Evolutionary conservation across 1,140 invertebrate species (phyloP), one percentile per base, ranked within the genome.

Genomic region (Papilio aristodemus): DNA sequence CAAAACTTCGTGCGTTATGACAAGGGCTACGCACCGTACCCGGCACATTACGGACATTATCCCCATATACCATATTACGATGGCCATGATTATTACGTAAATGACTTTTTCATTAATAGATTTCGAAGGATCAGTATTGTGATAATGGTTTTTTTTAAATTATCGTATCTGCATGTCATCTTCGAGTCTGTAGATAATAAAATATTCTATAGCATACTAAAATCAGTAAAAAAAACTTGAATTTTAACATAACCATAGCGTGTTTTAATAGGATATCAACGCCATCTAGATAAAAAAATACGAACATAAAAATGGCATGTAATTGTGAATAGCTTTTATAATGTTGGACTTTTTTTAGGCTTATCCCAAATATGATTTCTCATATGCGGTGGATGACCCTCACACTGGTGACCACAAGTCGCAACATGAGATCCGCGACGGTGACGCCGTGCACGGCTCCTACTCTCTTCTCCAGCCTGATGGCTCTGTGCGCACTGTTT

Each of bases 321-420:
- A n/a, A n/a, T n/a, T n/a, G n/a, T n/a, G 14, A 41, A n/a, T 13
- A 14, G 14, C 13, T 14, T 43, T 17, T 43, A 43, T 19, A 4
- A 19, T 0, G 17, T 14, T 8, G 7, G 14, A 10, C 7, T 46
- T 66, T 58, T 50, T 69, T 68, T 63, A 83, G 81, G 71, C 73
- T 36, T 72, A 83, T 46, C 81, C 81, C 4, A 77, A 81, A 70
- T 92, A 93, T 81, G 87, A 82, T 71, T 93, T 85, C 72, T 78
- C 82, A 1, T 93, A 93, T 76, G 87, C 86, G 32, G 91, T 93
- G 8, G 74, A 87, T 11, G 92, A 92, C 75, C 76, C 83, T 0
- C 77, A 83, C 75, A 80, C 37, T 10, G 59, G 37, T 5, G 59
- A 62, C 37, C 59, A 39, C 9, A 62, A 62, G 17, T 62, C 59